These are phyloP conservation scores for Coracopsis vasa DNA, from an alignment of 2,113 vertebrate species.

Conservation along the genomic window DNA sequence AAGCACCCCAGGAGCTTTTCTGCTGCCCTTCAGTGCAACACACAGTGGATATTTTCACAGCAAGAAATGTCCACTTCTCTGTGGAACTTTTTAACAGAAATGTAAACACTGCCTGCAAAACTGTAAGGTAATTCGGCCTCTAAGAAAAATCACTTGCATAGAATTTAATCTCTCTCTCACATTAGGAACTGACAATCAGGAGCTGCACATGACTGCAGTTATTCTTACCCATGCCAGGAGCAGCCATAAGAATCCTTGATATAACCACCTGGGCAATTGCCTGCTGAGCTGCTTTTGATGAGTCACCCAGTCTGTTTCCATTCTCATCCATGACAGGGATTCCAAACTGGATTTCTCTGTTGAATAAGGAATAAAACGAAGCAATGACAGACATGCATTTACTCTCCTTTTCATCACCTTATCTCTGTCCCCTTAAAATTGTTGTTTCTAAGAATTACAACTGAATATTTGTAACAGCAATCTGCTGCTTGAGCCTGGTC, in stretches of 20 bases:
- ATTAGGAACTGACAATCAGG: not conserved
- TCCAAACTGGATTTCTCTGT: slow-evolving; percentile 91
- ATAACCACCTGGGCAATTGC: slow-evolving; percentile 94
- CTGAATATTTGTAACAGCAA: not conserved
- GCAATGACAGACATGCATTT: not conserved
- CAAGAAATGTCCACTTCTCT: not conserved
- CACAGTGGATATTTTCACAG: not conserved
- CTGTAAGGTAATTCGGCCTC: not conserved
- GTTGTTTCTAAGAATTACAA: not conserved
- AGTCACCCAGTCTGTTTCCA: slow-evolving; percentile 91
- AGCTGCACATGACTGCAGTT: not conserved
- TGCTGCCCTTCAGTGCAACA: not conserved
- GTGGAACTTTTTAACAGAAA: not conserved
- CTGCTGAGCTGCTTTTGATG: slow-evolving; percentile 89
- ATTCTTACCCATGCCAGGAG: slow-evolving; percentile 94
- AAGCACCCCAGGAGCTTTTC: not conserved
- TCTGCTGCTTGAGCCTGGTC: not conserved
- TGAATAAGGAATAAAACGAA: not conserved
- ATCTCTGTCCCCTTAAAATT: not conserved
- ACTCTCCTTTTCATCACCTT: not conserved
- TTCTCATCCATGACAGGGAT: slow-evolving; percentile 92
- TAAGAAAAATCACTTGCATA: not conserved
- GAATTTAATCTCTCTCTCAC: not conserved
- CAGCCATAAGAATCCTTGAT: slow-evolving; percentile 96
- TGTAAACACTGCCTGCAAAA: not conserved